Base-by-base conservation (phyloP, 37 sponge, comb jelly and placozoan species). In the Ianthella basta region DNA sequence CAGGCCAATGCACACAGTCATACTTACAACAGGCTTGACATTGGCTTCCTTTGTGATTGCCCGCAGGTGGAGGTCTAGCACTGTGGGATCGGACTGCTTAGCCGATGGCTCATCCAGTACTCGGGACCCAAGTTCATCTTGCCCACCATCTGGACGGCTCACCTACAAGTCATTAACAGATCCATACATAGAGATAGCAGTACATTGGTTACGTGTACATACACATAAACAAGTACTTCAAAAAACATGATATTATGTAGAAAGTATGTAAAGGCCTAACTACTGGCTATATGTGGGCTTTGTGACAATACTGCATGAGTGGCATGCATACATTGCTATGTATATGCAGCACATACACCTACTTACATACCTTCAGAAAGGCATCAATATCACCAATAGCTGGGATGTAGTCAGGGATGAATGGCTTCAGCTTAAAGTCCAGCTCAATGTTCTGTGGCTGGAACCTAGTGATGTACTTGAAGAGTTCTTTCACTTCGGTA, bases 331-430 rank as follows among this genome's bases (percentile, higher is more conserved):
- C 50, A 44, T 44, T 10, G 3, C 6, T 44, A 44, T 44, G 50
- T 44, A 44, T 61, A 12, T n/a, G 29, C 14, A 57, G 64, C 64
- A 29, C 10, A 27, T 2, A 55, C 2, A 29, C 4, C 2, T 13
- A 16, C 37, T 10, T 5, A 25, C 63, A 25, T 15, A 96, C 99
- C 88, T 96, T 98, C 60, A 96, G 77, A 82, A 96, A 98, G 19
- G 97, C 99, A 84, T 98, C 99, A 61, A 98, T 98, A 82, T 98
- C 99, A 80, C 99, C 99, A 25, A 96, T 97, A 59, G 99, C 93
- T 32, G 99, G 99, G 41, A 98, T 94, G 82, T 89, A 98, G 25
- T 96, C 99, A 4, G 99, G 99, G 29, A 98, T 91, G 84, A 98
- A 98, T 24, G 99, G 99, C 38, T 86, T 92, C 59, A 98, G 88